These are phyloP conservation scores for Ischnura elegans DNA, from an alignment of 2,888 invertebrate species.

Conservation along the genomic window DNA sequence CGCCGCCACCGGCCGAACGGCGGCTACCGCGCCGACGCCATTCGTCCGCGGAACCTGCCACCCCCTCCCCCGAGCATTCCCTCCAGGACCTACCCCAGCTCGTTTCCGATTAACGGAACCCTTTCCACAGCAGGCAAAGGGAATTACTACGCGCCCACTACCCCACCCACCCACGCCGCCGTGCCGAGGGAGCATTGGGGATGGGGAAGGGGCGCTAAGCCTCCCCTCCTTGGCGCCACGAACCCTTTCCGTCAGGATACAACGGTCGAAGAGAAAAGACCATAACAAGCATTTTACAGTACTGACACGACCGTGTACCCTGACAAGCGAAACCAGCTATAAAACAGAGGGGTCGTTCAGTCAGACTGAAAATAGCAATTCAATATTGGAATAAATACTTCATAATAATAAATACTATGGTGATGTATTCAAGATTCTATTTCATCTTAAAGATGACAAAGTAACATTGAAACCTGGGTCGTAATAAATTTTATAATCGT, in stretches of 20 bases:
- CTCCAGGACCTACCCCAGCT: slow-evolving; percentile 28
- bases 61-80: background rate
- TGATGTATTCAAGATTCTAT: no score
- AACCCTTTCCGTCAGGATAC: background rate
- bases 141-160: slow-evolving; percentile 15
- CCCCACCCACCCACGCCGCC: background rate
- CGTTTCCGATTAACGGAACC: slow-evolving; percentile 38
- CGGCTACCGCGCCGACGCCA: background rate
- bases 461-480: no score
- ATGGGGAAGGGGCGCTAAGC: background rate
- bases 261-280: background rate
- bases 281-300: no score
- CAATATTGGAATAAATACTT: no score
- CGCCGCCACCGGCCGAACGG: background rate
- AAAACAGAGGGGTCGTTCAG: no score
- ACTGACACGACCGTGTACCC: no score
- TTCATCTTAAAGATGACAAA: no score
- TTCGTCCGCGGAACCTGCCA: background rate
- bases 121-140: slow-evolving; percentile 11
- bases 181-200: background rate
- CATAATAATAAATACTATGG: no score
- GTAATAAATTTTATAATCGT: no score
- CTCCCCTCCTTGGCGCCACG: background rate
- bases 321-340: no score
- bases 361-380: no score